Evolutionary conservation across 2,113 vertebrate genomes (phyloP).

Genomic region (Ochotona curzoniae): DNA sequence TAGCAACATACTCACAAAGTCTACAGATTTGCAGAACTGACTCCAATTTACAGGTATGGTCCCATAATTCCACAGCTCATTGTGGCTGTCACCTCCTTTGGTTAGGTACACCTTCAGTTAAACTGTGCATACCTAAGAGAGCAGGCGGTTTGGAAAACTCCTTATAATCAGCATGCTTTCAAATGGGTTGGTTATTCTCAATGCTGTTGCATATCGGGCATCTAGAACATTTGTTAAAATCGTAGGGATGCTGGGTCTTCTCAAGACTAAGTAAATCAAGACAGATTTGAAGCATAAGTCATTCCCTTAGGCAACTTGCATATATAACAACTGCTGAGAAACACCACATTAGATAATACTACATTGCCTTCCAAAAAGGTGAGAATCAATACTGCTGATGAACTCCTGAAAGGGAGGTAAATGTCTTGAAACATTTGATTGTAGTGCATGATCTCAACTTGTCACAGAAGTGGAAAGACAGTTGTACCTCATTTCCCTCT

Average conservation of each 20-base stretch:
- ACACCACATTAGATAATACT: background rate
- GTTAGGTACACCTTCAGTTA: background rate
- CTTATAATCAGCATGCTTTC: background rate
- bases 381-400: slow-evolving; percentile 19
- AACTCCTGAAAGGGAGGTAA: background rate
- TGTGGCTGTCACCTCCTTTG: background rate
- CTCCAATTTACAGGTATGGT: background rate
- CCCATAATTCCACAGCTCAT: background rate
- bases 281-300: background rate
- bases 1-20: background rate
- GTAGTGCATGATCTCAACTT: background rate
- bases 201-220: background rate
- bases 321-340: slow-evolving; percentile 39
- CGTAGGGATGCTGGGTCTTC: background rate
- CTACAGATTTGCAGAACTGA: background rate
- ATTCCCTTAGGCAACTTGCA: slow-evolving; percentile 23
- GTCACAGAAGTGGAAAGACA: background rate
- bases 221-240: slow-evolving; percentile 1
- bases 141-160: background rate
- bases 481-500: background rate
- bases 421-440: slow-evolving; percentile 25
- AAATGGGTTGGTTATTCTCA: background rate
- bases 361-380: slow-evolving; percentile 31
- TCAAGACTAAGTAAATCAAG: slow-evolving; percentile 43
- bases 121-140: background rate